Conservation (phyloP, 2,888 invertebrate genomes). For the Heliothis peltigera region DNA sequence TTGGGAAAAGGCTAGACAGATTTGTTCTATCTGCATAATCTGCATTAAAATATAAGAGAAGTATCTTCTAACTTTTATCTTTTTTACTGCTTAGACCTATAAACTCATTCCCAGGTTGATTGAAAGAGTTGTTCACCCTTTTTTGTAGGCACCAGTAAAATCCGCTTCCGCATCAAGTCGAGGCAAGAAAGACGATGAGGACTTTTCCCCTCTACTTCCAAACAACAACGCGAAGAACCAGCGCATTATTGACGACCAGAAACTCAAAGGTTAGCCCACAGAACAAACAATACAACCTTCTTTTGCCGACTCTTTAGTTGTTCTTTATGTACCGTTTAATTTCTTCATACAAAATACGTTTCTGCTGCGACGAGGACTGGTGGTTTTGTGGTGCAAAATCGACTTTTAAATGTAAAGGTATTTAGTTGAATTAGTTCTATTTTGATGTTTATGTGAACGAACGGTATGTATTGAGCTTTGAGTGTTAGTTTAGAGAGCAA, state of each 20-base stretch:
- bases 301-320: slow-evolving; percentile 5
- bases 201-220: slow-evolving; percentile 94
- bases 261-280: slow-evolving; percentile 91
- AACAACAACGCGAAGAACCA: slow-evolving; percentile 97
- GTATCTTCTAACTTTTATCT: too few relatives aligned
- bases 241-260: slow-evolving; percentile 97
- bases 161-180: slow-evolving; percentile 81
- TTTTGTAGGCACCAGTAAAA: slow-evolving; percentile 75
- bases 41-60: too few relatives aligned
- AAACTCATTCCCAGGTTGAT: too few relatives aligned
- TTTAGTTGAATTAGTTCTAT: slow-evolving; percentile 3
- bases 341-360: slow-evolving; percentile 40
- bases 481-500: slow-evolving; percentile 4
- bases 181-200: slow-evolving; percentile 96
- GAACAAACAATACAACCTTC: not conserved
- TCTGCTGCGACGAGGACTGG: slow-evolving; percentile 40
- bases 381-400: not conserved
- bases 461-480: not conserved
- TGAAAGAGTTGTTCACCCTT: not conserved
- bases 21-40: too few relatives aligned
- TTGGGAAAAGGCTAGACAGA: too few relatives aligned
- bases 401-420: slow-evolving; percentile 26
- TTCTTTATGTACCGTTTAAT: slow-evolving; percentile 28
- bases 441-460: not conserved
- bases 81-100: too few relatives aligned